A percentile compares a stretch with the other conserved stretches of the same genome.
Evolutionary conservation across 2,797 vertebrate species (phyloP).

Genomic region (Sphenodon punctatus): DNA sequence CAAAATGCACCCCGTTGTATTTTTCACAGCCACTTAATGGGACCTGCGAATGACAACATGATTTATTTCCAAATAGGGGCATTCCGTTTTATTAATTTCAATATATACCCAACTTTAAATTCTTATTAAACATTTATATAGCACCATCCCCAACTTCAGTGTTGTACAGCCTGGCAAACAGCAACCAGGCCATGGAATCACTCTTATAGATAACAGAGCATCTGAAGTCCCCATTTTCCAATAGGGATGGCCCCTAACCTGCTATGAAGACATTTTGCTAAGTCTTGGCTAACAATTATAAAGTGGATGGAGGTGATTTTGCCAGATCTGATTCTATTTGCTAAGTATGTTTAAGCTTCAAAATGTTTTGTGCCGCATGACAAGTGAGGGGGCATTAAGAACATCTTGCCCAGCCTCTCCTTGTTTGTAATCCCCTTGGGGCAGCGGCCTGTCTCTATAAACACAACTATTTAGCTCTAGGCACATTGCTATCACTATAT

Average conservation of each 20-base stretch:
- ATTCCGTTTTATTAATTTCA: too few relatives aligned
- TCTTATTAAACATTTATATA: too few relatives aligned
- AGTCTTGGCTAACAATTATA: background rate
- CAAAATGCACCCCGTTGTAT: too few relatives aligned
- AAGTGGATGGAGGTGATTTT: background rate
- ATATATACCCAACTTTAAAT: too few relatives aligned
- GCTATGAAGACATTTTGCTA: conserved; percentile 51
- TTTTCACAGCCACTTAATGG: too few relatives aligned
- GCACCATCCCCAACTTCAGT: too few relatives aligned
- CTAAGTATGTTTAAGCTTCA: conserved; percentile 29
- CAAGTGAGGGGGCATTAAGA: conserved; percentile 3
- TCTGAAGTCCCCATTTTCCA: conserved; percentile 67
- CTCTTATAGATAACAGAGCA: conserved; percentile 61
- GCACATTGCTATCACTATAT: background rate
- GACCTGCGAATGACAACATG: too few relatives aligned
- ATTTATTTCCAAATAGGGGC: too few relatives aligned
- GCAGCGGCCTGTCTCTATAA: too few relatives aligned
- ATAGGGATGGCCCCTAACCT: conserved; percentile 58
- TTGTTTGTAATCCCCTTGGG: too few relatives aligned
- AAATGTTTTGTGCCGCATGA: background rate
- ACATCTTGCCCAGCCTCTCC: conserved; percentile 6
- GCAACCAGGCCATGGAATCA: too few relatives aligned
- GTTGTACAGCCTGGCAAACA: too few relatives aligned
- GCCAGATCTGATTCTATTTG: conserved; percentile 13
- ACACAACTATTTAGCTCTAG: background rate